Percentiles rank a stretch among this genome's conserved stretches.
phyloP scores from a whole-genome alignment of 37 sponge, comb jelly and placozoan genomes.

The Eunapius fragilis region DNA sequence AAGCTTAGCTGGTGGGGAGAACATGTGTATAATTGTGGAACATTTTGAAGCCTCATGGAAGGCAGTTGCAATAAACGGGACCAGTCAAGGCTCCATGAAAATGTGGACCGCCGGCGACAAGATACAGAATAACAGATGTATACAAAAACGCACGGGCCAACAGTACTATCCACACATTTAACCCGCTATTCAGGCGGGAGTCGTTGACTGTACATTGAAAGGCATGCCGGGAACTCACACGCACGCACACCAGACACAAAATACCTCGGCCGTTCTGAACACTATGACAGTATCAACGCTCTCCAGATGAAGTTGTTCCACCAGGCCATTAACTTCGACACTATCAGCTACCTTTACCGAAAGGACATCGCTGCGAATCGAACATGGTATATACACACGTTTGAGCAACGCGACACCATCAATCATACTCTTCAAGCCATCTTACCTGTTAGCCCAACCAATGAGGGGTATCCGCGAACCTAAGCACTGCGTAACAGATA shows the following conservation, averaged over 20 bases:
- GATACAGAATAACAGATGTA: too few relatives aligned
- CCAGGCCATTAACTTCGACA: background rate
- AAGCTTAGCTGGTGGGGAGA: constrained; percentile 31
- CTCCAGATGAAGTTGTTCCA: background rate
- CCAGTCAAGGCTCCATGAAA: too few relatives aligned
- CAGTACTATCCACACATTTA: too few relatives aligned
- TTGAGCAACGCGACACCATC: background rate
- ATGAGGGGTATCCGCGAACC: constrained; percentile 15
- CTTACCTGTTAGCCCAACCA: constrained; percentile 54
- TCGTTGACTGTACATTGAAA: too few relatives aligned
- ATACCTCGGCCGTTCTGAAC: background rate
- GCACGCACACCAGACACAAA: background rate
- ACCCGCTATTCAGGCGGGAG: too few relatives aligned
- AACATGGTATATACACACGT: background rate
- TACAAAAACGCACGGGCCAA: too few relatives aligned
- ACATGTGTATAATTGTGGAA: too few relatives aligned
- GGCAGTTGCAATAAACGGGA: too few relatives aligned
- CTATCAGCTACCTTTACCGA: background rate
- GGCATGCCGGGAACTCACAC: background rate
- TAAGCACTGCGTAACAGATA: constrained; percentile 1
- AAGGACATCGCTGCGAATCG: background rate
- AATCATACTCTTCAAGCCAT: background rate
- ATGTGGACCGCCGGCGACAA: too few relatives aligned
- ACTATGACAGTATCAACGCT: background rate
- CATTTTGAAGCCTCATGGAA: too few relatives aligned